These are phyloP conservation scores for Drosophila lacteicornis DNA, from an alignment of 1,140 invertebrate species.

Conservation along the genomic window DNA sequence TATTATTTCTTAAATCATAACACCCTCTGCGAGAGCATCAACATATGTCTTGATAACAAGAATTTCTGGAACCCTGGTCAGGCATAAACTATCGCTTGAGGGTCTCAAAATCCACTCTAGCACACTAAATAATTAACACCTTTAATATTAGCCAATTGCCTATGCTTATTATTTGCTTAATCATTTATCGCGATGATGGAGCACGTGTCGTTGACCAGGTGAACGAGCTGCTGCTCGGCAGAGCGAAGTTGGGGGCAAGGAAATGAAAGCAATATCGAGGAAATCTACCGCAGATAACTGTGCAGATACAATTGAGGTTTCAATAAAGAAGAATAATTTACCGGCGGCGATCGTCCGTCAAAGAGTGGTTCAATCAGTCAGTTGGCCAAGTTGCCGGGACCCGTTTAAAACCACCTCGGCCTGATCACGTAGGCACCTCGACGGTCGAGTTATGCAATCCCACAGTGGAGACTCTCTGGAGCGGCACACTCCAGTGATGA, in stretches of 20 bases:
- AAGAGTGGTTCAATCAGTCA: constrained; percentile 59
- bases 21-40: no score
- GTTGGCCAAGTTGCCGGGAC: constrained; percentile 53
- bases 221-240: not conserved
- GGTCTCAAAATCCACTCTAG: not conserved
- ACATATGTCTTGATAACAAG: not conserved
- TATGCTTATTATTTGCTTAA: constrained; percentile 37
- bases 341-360: constrained; percentile 6
- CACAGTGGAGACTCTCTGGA: constrained; percentile 23
- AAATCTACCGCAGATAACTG: constrained; percentile 15
- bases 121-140: constrained; percentile 45
- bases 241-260: constrained; percentile 8
- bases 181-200: constrained; percentile 29
- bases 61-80: not conserved
- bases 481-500: not conserved
- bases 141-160: constrained; percentile 28
- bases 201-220: constrained; percentile 57
- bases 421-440: constrained; percentile 30
- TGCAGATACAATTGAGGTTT: constrained; percentile 12
- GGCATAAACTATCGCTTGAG: not conserved
- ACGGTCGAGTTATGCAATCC: constrained; percentile 35
- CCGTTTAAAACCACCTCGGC: constrained; percentile 24
- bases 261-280: constrained; percentile 33
- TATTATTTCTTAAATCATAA: no score
- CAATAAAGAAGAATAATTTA: constrained; percentile 35